A percentile compares a stretch with the other conserved stretches of the same genome.
Evolutionary conservation across 2,888 invertebrate species (phyloP).

Genomic region (Phymatocera aterrima): DNA sequence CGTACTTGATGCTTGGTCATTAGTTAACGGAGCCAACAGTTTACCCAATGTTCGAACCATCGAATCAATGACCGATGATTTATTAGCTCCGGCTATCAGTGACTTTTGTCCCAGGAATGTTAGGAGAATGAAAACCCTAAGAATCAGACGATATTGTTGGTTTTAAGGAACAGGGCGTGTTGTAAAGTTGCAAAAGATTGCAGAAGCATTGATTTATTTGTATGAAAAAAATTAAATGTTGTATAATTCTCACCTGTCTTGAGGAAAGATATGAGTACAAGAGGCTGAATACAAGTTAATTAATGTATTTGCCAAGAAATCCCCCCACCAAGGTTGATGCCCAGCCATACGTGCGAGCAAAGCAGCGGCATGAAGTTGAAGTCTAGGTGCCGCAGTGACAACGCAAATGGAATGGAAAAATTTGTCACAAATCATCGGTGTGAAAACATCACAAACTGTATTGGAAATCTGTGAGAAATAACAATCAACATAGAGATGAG

Average conservation of each 20-base stretch:
- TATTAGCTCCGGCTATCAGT: conserved; percentile 74
- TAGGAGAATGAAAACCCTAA: conserved; percentile 88
- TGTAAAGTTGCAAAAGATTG: too few relatives aligned
- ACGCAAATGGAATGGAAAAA: conserved; percentile 86
- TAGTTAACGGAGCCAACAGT: conserved; percentile 77
- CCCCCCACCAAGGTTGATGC: conserved; percentile 91
- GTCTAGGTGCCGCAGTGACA: conserved; percentile 83
- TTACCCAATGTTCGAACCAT: conserved; percentile 79
- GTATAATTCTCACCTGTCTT: conserved; percentile 83
- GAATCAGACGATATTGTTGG: neutral
- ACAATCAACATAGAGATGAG: neutral
- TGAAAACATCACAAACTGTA: conserved; percentile 72
- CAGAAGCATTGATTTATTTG: too few relatives aligned
- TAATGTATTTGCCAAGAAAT: conserved; percentile 90
- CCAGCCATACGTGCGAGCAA: conserved; percentile 87
- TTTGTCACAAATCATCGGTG: conserved; percentile 77
- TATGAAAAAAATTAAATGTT: too few relatives aligned
- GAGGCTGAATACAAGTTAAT: conserved; percentile 87
- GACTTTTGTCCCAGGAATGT: conserved; percentile 91
- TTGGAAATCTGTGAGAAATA: conserved; percentile 66
- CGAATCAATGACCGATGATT: conserved; percentile 81
- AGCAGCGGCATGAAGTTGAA: conserved; percentile 87
- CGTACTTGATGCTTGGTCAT: conserved; percentile 59
- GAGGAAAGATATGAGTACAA: conserved; percentile 87
- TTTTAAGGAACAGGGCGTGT: too few relatives aligned